Percentiles rank a stretch among this genome's conserved stretches.
Evolutionary conservation across 2,888 invertebrate genomes (phyloP).

Genomic region (Standfussiana lucernea): DNA sequence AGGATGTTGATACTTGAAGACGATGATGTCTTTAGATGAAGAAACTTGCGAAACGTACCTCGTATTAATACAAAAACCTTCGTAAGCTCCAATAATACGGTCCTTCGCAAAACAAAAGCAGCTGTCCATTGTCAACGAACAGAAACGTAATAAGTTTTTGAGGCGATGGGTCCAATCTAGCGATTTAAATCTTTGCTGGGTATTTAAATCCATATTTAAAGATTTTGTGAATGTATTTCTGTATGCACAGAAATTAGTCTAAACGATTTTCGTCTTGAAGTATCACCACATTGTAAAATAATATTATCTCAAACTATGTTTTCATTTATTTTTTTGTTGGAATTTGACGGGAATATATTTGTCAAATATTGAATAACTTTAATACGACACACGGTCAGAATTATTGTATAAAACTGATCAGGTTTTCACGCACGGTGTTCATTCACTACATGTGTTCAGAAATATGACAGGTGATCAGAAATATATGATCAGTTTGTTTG

Average conservation of each 20-base stretch:
- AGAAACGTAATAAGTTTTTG: background rate
- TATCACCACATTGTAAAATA: slow-evolving; percentile 43
- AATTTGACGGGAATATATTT: slow-evolving; percentile 25
- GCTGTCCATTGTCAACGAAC: background rate
- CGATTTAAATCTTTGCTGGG: background rate
- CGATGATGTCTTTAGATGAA: slow-evolving; percentile 17
- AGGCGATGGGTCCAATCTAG: background rate
- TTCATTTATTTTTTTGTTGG: slow-evolving; percentile 40
- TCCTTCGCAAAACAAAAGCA: background rate
- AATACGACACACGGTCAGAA: slow-evolving; percentile 15
- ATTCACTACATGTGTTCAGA: slow-evolving; percentile 21
- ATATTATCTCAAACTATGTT: slow-evolving; percentile 45
- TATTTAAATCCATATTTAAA: no score
- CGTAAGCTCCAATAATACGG: background rate
- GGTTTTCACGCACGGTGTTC: slow-evolving; percentile 27
- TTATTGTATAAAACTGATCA: slow-evolving; percentile 13
- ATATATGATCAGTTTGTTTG: slow-evolving; percentile 10
- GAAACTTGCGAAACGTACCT: background rate
- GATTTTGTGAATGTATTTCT: slow-evolving; percentile 10
- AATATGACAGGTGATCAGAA: slow-evolving; percentile 9
- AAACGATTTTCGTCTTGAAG: slow-evolving; percentile 21
- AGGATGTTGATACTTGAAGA: slow-evolving; percentile 41
- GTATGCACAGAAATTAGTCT: slow-evolving; percentile 7
- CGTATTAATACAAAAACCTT: background rate
- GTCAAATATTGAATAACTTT: slow-evolving; percentile 27